Percentiles rank a stretch among this genome's conserved stretches.
Evolutionary conservation across 2,888 invertebrate genomes (phyloP).

Genomic region (Eupithecia vulgata): DNA sequence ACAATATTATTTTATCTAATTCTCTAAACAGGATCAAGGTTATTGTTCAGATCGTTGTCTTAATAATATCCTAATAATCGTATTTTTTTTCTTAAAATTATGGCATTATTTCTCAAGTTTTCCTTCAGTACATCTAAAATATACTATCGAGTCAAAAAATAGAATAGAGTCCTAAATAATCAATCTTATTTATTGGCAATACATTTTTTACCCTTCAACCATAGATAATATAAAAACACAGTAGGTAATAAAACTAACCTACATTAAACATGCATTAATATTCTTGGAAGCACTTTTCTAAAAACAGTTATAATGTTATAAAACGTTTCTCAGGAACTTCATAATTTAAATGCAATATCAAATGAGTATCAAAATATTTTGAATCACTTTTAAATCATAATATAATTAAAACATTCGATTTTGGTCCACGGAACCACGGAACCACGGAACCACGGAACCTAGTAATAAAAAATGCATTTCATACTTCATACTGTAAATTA

Average conservation of each 20-base stretch:
- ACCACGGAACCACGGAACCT: constrained; percentile 5
- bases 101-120: background rate
- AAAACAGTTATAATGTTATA: background rate
- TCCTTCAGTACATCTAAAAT: background rate
- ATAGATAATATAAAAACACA: background rate
- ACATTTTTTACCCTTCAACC: background rate
- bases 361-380: background rate
- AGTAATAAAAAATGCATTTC: background rate
- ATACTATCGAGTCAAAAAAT: background rate
- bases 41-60: constrained; percentile 3
- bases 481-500: background rate
- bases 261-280: background rate
- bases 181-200: constrained; percentile 5
- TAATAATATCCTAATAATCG: background rate
- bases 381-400: background rate
- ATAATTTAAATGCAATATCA: constrained; percentile 11
- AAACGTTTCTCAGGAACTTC: constrained; percentile 1
- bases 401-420: background rate
- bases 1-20: background rate
- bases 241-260: background rate
- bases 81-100: background rate
- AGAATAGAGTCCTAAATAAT: background rate
- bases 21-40: background rate
- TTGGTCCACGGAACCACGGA: constrained; percentile 5
- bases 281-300: background rate